Evolutionary conservation across 2,113 vertebrate species (phyloP).

Genomic region (Acrocephalus arundinaceus): DNA sequence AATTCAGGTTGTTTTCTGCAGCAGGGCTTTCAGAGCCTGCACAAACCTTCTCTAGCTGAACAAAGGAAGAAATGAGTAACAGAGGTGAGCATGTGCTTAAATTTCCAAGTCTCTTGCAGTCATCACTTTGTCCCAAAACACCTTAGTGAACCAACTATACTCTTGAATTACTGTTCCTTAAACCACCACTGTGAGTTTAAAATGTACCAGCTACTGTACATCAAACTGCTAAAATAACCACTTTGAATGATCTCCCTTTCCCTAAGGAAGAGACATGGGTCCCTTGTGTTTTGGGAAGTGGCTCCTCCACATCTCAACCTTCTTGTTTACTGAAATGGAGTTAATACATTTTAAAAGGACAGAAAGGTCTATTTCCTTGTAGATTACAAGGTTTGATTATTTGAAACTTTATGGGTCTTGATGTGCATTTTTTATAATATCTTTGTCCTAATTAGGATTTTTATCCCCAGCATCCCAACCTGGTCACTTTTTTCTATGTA

Average conservation of each 20-base stretch:
- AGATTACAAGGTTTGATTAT: not conserved
- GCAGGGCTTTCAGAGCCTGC: not conserved
- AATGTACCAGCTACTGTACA: not conserved
- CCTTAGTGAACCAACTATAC: not conserved
- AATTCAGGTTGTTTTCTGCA: not conserved
- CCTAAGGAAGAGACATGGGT: not conserved
- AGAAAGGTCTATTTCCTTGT: not conserved
- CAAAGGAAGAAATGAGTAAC: not conserved
- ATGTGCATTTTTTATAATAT: not conserved
- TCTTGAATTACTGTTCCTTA: not conserved
- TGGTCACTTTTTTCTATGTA: rapidly evolving
- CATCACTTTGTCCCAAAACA: not conserved
- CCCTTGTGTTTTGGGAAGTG: not conserved
- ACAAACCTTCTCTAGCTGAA: not conserved
- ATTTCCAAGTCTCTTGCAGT: not conserved
- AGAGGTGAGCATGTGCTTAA: not conserved
- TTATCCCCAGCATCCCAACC: not conserved
- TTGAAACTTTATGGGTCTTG: not conserved
- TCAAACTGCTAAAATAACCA: not conserved
- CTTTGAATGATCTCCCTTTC: not conserved
- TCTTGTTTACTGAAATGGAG: not conserved
- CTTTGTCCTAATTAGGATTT: not conserved
- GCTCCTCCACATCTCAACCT: not conserved
- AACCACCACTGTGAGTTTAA: not conserved
- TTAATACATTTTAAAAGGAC: not conserved